Base-by-base conservation (phyloP, 1,140 invertebrate genomes). In the Heliconius melpomene region DNA sequence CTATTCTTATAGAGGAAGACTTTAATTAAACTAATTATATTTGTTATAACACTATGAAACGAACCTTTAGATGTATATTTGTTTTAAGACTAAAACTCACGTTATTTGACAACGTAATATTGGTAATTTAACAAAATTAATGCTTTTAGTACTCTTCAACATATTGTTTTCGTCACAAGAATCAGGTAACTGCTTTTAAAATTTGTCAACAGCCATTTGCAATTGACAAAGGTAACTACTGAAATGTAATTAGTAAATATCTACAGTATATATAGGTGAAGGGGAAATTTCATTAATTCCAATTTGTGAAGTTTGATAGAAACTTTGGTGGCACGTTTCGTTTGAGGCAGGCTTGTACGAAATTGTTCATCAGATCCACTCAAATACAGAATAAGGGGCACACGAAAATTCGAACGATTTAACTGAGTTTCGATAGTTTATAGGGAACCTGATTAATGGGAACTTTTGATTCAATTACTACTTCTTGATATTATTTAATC, bases 281-380 rank as follows among this genome's bases (percentile, higher is more conserved):
- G 54, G 20, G 60, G 72, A 77, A 79, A 82, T 79, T 81, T 82
- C 77, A 82, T 82, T 82, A 82, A 74, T 82, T 74, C 70, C 26
- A 57, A 74, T 76, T 54, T 74, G 74, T 73, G 72, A 54, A 79
- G 46, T 70, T 76, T 80, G 23, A 40, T 66, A 36, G 46, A 52
- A 80, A 76, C 74, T 80, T 80, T 23, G 57, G 32, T 72, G 74
- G 66, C 46, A 75, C 57, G 74, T 73, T 54, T 26, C 66, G 79
- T 72, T 80, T 80, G 70, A 71, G 71, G 46, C 54, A n/a, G 23
- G 38, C n/a, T 50, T 66, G 77, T 79, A 72, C 54, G 23, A 80
- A 81, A 72, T 75, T 79, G 52, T 74, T 78, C 54, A 26, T 52
- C 32, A 50, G 73, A 78, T 13, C 26, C 38, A 60, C 38, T 74